Base-by-base conservation (phyloP, 2,113 vertebrate species). In the Genyomyrus donnyi region DNA sequence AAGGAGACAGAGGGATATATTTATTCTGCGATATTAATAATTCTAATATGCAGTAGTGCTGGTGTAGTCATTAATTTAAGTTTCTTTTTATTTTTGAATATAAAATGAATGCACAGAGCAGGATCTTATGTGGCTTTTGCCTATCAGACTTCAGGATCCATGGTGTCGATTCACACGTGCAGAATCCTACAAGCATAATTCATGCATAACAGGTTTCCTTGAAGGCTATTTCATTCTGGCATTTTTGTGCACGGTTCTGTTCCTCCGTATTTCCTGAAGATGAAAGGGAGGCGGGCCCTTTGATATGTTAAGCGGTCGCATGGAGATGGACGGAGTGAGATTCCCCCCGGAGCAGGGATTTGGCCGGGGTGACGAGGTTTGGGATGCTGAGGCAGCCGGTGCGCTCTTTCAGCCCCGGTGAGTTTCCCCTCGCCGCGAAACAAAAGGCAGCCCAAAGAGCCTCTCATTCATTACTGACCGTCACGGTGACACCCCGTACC, bases 271-370 rank as follows among this genome's bases (percentile, higher is more conserved):
- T 89, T 83, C 88, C 35, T 15, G 70, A 52, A 39, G 77, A 83
- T 89, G 74, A 89, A 89, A 89, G 88, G 88, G 50, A 89, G 49
- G 31, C 70, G 48, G 35, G 70, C 24, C 83, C 74, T 89, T 89
- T 89, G 88, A 89, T 89, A 89, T 89, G 88, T 83, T 83, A 89
- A 89, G 74, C 19, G 77, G 88, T 89, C 46, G n/a, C 77, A 80
- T n/a, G 50, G 74, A 53, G 74, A 89, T 53, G 88, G 88, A 53
- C 74, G 15, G 85, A 87, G 88, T 83, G 19, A 83, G 39, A 53
- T 83, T 89, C 88, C 66, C 70, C 74, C 35, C 31, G 77, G 74
- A 80, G 77, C 9, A 31, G 53, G 77, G 88, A 56, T 84, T 80
- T 45, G 74, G 84, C 70, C 19, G 49, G 31, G 88, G 24, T 74